Evolutionary conservation across 2,797 vertebrate genomes (phyloP).

Genomic region (Furcifer pardalis): DNA sequence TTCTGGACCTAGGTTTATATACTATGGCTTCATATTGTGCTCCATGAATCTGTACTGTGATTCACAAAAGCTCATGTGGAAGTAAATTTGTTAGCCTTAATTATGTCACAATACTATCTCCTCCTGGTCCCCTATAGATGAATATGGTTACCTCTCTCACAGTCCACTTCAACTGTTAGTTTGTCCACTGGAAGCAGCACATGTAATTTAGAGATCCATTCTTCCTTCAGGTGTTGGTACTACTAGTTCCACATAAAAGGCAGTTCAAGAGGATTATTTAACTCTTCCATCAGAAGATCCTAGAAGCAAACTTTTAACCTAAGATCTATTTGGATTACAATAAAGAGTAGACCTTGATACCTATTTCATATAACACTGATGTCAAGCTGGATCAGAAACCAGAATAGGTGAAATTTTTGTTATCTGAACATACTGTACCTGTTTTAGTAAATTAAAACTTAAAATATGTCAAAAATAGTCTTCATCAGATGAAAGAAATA

Average conservation of each 20-base stretch:
- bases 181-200: not conserved
- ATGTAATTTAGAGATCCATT: not conserved
- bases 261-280: not conserved
- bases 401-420: not conserved
- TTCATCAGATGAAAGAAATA: constrained; percentile 65
- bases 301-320: not conserved
- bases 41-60: no score
- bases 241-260: not conserved
- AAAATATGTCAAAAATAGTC: constrained; percentile 72
- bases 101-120: no score
- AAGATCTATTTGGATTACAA: not conserved
- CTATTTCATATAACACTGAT: not conserved
- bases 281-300: not conserved
- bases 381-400: not conserved
- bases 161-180: not conserved
- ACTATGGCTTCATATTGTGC: no score
- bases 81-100: no score
- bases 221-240: not conserved
- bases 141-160: no score
- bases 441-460: constrained; percentile 72
- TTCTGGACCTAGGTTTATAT: no score
- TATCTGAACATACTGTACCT: constrained; percentile 24
- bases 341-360: not conserved
- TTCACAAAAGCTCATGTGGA: no score
- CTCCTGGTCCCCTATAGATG: no score